A percentile compares a stretch with the other conserved stretches of the same genome.
phyloP scores from a whole-genome alignment of 2,797 vertebrate genomes.

The Liasis olivaceus region DNA sequence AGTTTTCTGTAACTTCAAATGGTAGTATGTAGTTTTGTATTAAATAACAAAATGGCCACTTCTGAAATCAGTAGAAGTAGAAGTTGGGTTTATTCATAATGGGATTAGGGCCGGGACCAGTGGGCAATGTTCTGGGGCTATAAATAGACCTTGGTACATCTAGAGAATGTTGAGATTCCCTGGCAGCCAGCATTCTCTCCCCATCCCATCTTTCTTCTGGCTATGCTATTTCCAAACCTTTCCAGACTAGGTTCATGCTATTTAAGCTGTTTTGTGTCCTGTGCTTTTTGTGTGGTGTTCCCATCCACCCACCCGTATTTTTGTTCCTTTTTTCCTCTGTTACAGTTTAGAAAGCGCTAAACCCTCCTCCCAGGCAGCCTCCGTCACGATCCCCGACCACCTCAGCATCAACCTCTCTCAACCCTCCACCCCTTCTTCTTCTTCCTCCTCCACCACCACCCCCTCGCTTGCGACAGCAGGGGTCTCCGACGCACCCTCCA shows the following conservation, averaged over 20 bases:
- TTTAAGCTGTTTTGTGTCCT: conserved; percentile 58
- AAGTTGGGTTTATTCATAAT: background rate
- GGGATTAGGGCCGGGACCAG: background rate
- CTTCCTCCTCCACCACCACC: conserved; percentile 84
- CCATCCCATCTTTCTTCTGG: conserved; percentile 49
- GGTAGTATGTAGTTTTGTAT: background rate
- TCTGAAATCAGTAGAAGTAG: background rate
- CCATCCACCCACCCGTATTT: conserved; percentile 77
- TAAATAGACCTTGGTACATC: conserved; percentile 19
- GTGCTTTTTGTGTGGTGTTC: conserved; percentile 73
- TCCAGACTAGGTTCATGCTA: conserved; percentile 25
- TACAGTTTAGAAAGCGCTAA: conserved; percentile 99
- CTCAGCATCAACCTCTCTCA: conserved; percentile 90
- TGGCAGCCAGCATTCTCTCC: conserved; percentile 51
- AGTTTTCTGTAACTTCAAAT: background rate
- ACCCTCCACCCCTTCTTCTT: conserved; percentile 87
- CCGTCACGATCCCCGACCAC: conserved; percentile 91
- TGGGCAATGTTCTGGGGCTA: background rate
- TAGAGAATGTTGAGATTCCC: conserved; percentile 49
- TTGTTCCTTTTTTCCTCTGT: conserved; percentile 80
- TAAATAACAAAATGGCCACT: background rate
- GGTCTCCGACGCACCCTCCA: conserved; percentile 88
- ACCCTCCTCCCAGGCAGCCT: conserved; percentile 91
- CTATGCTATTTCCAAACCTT: conserved; percentile 39
- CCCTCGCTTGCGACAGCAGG: conserved; percentile 88